Percentiles rank a stretch among this genome's conserved stretches.
Evolutionary conservation across 2,888 invertebrate species (phyloP).

Genomic region (Acleris sparsana): DNA sequence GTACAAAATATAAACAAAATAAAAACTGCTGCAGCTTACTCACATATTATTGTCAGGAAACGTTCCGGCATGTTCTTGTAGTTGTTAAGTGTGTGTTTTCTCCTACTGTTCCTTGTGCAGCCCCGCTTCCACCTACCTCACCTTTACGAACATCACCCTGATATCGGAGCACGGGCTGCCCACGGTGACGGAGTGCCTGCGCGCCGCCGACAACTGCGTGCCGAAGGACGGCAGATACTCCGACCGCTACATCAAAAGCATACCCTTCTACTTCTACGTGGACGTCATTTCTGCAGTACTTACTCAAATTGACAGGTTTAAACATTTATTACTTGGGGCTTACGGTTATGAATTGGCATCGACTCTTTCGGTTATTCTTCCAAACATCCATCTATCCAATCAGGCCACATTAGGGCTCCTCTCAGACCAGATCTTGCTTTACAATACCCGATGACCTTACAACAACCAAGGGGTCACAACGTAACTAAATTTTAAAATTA

Average conservation of each 20-base stretch:
- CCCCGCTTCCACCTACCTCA: slow-evolving; percentile 72
- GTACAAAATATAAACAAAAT: too few species aligned
- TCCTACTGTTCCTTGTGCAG: slow-evolving; percentile 48
- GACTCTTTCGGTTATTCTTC: too few species aligned
- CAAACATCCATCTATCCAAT: too few species aligned
- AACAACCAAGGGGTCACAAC: too few species aligned
- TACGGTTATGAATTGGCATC: neutral
- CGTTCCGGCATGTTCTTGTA: too few species aligned
- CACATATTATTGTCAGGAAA: too few species aligned
- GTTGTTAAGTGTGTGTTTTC: too few species aligned
- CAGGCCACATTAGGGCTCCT: too few species aligned
- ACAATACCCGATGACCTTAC: too few species aligned
- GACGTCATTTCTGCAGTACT: slow-evolving; percentile 86
- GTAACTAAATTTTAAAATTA: too few species aligned
- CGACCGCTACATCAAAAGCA: slow-evolving; percentile 80
- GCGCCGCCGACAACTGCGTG: slow-evolving; percentile 74
- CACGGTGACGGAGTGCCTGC: slow-evolving; percentile 63
- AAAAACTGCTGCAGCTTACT: too few species aligned
- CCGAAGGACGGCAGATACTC: slow-evolving; percentile 81
- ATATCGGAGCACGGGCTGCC: slow-evolving; percentile 87
- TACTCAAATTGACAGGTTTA: slow-evolving; percentile 82
- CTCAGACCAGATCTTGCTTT: too few species aligned
- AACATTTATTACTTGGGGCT: neutral
- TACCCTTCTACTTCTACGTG: slow-evolving; percentile 85
- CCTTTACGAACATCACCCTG: slow-evolving; percentile 88